Base-by-base conservation (phyloP, 2,888 invertebrate species). In the Heliconius ismenius region DNA sequence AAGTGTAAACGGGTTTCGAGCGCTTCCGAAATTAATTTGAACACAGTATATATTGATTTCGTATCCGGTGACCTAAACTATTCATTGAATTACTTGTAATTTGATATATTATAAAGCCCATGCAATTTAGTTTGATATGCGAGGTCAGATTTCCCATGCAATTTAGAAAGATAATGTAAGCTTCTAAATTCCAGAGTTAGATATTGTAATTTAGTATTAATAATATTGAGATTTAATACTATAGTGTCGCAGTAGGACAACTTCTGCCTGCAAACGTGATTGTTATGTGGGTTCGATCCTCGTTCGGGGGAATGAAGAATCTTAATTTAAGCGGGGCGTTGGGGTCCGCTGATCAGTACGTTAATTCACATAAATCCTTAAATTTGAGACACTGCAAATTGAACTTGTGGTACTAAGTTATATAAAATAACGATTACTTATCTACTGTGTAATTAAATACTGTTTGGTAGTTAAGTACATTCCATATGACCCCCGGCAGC, bases 1-100 rank as follows among this genome's bases (percentile, higher is more conserved):
- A 60, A 60, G 18, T 63, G 24, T n/a, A 18, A 63, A 69, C 60
- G n/a, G 26, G 39, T 43, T 60, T 26, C 43, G 28, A 36, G 21
- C 58, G 74, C 69, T 77, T 74, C 77, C 77, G 74, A 69, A 74
- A 74, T 70, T 77, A 70, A 74, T 77, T 67, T n/a, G 49, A 32
- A 68, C 75, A 77, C 70, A 69, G 63, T 64, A 74, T 64, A 58
- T 70, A 77, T 77, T 74, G 74, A 26, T 49, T 39, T 39, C 18
- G 28, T 62, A 54, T 49, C 58, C 70, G 68, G 36, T 69, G 70
- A 64, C 54, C 28, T 64, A 49, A 24, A 62, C 43, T 70, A 68
- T 65, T 77, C 74, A 58, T 26, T 58, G 77, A 69, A 65, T 64
- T 74, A 70, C 28, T n/a, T 64, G 39, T 74, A 74, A 77, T 58